A percentile compares a stretch with the other conserved stretches of the same genome.
These are phyloP conservation scores for Capra hircus DNA, from an alignment of 2,113 vertebrate species.

Conservation along the genomic window DNA sequence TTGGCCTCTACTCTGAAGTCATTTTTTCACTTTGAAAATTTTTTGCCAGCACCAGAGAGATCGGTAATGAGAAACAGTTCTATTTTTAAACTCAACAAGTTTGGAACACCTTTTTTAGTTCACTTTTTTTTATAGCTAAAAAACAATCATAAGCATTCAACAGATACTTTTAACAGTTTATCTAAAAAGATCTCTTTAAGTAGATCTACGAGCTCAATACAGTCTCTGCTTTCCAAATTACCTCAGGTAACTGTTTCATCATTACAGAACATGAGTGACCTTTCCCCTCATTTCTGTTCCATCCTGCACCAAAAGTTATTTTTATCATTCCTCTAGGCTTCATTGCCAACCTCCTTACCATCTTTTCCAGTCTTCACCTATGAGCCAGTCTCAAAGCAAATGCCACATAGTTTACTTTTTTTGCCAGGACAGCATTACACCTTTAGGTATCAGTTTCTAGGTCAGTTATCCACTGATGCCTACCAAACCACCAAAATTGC, in stretches of 20 bases:
- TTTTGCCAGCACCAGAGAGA: neutral
- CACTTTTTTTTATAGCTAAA: neutral
- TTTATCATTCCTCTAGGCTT: neutral
- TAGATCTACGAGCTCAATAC: neutral
- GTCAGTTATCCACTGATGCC: neutral
- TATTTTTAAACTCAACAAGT: constrained; percentile 28
- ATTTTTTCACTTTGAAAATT: constrained; percentile 24
- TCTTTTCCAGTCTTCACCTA: neutral
- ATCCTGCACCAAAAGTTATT: neutral
- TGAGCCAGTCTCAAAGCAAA: constrained; percentile 4
- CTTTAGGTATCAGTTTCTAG: neutral
- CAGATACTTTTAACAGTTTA: neutral
- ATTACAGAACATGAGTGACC: neutral
- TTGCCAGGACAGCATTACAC: neutral
- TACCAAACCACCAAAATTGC: neutral
- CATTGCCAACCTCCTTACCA: neutral
- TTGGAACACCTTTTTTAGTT: neutral
- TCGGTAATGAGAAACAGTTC: neutral
- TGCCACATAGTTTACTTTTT: neutral
- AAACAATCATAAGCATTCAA: neutral
- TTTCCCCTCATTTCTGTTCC: neutral
- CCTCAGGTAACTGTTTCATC: neutral
- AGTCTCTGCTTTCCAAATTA: constrained; percentile 21
- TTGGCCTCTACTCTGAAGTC: neutral
- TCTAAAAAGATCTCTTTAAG: neutral